Evolutionary conservation across 1,140 invertebrate genomes (phyloP), one percentile per base, ranked within the genome.

Genomic region (Penaeus indicus): DNA sequence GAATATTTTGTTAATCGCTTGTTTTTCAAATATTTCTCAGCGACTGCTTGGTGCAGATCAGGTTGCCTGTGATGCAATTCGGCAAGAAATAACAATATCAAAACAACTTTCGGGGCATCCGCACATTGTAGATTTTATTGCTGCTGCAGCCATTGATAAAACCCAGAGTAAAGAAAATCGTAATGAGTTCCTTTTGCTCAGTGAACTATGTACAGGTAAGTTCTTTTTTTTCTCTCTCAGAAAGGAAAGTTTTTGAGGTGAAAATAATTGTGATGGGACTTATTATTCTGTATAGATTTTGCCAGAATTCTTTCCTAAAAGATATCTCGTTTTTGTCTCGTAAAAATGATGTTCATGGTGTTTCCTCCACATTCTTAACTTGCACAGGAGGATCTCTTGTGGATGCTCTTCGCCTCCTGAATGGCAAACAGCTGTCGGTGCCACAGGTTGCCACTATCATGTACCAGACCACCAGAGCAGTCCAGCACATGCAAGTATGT

Each of bases 391-490:
- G 97, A 27, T 96, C 95, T 54, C 92, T 98, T 88, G 95, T 98
- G 75, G 96, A 98, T 92, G 94, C 97, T 86, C 93, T 98, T 89
- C 95, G 96, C 91, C 93, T 93, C 86, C 54, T 90, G n/a, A 93
- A 95, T 91, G 91, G 93, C 13, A 94, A 94, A 83, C 94, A 96
- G 0, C 93, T 98, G 38, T 94, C 95, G 78, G 94, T 95, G 77
- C 95, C 96, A 77, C 95, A 96, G 91, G 95, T 99, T n/a, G 94
- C 97, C 91, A 95, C 95, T 92, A 95, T 99, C 87, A 97, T 98
- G 92, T 98, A 98, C 93, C 97, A 99, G 93, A 96, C 96, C 84
- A 97, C 96, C 90, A 94, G 94, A 90, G 97, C 98, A 47, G 96
- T 99, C 16, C 95, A 97, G 91, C 97, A 98, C 92, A 97, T 99